Evolutionary conservation across 2,113 vertebrate species (phyloP).

Genomic region (Numenius arquata): DNA sequence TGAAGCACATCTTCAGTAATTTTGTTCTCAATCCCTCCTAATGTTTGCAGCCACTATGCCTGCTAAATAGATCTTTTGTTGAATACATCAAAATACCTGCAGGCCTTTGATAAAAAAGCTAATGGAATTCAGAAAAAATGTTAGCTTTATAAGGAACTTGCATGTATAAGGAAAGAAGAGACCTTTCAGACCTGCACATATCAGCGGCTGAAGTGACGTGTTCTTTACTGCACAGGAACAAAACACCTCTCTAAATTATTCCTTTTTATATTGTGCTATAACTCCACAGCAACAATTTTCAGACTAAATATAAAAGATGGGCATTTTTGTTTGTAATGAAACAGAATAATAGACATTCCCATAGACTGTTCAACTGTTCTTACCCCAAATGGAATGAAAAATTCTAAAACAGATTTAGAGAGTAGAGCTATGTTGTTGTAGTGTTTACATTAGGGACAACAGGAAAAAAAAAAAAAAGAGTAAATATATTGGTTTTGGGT

Average conservation of each 20-base stretch:
- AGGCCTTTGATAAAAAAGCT: slow-evolving; percentile 6
- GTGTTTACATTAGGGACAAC: background rate
- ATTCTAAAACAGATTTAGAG: background rate
- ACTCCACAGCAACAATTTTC: background rate
- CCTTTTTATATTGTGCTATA: background rate
- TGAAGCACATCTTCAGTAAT: background rate
- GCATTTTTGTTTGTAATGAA: background rate
- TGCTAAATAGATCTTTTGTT: slow-evolving; percentile 31
- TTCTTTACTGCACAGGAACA: background rate
- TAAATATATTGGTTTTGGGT: background rate
- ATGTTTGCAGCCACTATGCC: background rate
- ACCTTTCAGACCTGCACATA: background rate
- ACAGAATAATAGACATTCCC: background rate
- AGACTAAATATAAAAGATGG: background rate
- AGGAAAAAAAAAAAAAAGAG: background rate
- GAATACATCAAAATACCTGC: slow-evolving; percentile 11
- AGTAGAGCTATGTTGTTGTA: background rate
- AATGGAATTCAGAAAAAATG: background rate
- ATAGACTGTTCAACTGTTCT: background rate
- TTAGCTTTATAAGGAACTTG: background rate
- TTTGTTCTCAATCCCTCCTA: background rate
- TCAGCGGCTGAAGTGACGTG: background rate
- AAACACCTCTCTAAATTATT: background rate
- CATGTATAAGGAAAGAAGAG: background rate
- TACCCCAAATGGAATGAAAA: background rate